phyloP scores from a whole-genome alignment of 2,797 vertebrate genomes.

The Rhodeus uyekii region DNA sequence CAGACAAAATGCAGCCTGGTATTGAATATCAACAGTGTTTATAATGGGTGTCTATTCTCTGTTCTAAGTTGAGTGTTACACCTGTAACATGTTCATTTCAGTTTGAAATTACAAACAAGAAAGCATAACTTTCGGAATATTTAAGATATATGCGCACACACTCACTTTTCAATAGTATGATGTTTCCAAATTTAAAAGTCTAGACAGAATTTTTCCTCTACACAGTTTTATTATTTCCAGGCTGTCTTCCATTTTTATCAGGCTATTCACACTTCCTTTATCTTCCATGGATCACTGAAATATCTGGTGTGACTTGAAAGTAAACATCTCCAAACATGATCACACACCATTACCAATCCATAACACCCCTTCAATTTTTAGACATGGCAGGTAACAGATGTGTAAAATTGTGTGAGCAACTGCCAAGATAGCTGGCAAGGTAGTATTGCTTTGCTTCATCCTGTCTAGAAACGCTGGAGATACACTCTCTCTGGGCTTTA shows the following conservation, averaged over 20 bases:
- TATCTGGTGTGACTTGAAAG: background rate
- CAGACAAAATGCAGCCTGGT: background rate
- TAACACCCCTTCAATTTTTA: background rate
- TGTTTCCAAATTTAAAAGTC: background rate
- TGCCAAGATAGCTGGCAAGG: background rate
- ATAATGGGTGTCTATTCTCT: background rate
- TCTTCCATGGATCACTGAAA: background rate
- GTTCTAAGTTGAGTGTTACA: background rate
- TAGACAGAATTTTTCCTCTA: background rate
- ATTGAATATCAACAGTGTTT: background rate
- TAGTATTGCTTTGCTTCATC: background rate
- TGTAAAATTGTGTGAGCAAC: background rate
- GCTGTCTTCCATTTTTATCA: background rate
- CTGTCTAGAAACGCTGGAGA: background rate
- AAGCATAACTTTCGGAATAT: background rate
- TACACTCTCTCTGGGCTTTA: background rate
- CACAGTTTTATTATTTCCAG: background rate
- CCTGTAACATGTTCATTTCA: background rate
- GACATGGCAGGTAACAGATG: background rate
- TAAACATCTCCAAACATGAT: conserved; percentile 10
- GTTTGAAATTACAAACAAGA: background rate
- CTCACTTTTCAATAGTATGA: background rate
- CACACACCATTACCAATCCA: background rate
- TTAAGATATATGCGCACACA: background rate
- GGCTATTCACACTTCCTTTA: too few relatives aligned